Conservation (phyloP, 2,113 vertebrate genomes). For the Jacana jacana region DNA sequence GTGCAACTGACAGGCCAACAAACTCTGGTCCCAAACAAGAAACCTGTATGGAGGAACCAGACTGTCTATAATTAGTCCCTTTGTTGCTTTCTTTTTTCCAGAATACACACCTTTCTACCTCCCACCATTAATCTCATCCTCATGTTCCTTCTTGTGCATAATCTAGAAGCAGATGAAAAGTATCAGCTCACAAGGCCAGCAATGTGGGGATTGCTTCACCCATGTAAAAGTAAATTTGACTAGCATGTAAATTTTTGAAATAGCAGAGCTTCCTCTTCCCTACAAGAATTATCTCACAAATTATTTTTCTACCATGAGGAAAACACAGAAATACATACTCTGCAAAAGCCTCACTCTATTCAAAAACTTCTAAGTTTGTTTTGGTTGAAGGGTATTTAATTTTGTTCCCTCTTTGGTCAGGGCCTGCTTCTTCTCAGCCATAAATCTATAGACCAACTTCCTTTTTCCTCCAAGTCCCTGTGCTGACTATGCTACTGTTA, state of each 20-base stretch:
- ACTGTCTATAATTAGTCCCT: not conserved
- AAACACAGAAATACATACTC: not conserved
- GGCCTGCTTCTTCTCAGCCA: not conserved
- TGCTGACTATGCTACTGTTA: not conserved
- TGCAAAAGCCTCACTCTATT: not conserved
- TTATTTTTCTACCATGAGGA: not conserved
- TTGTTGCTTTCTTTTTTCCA: not conserved
- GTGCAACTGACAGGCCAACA: not conserved
- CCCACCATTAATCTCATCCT: not conserved
- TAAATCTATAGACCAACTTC: slow-evolving; percentile 9
- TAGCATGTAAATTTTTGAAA: slow-evolving; percentile 27
- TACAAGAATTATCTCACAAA: not conserved
- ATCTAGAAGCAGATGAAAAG: not conserved
- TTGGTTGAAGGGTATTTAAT: not conserved
- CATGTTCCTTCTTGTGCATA: not conserved
- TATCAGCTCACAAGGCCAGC: not conserved
- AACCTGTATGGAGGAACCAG: not conserved
- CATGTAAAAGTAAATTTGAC: slow-evolving; percentile 39
- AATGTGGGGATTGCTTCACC: not conserved
- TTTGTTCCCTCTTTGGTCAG: not conserved
- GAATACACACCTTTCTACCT: not conserved
- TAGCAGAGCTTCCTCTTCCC: slow-evolving; percentile 33
- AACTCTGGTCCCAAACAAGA: not conserved
- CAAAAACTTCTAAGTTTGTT: not conserved
- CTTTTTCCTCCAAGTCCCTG: not conserved